A percentile compares a stretch with the other conserved stretches of the same genome.
Conservation (phyloP, 2,888 invertebrate genomes). For the Tinea semifulvella region DNA sequence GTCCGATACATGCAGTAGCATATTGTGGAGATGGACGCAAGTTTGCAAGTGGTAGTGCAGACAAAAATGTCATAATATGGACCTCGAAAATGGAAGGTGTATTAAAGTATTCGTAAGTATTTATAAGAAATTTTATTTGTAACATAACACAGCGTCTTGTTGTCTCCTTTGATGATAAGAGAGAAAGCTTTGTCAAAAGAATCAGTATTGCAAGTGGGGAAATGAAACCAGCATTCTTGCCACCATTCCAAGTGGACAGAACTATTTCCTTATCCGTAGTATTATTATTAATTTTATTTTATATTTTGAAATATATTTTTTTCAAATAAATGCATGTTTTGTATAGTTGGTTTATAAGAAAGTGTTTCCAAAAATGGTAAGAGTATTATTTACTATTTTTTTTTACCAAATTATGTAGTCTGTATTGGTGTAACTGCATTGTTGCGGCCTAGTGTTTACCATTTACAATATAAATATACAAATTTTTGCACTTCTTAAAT, state of each 20-base stretch:
- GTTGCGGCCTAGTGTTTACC: too few species aligned
- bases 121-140: conserved; percentile 1
- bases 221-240: not conserved
- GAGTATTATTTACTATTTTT: not conserved
- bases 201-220: not conserved
- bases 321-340: too few species aligned
- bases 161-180: too few species aligned
- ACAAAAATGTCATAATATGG: conserved; percentile 98
- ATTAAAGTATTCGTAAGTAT: conserved; percentile 91
- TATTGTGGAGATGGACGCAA: conserved; percentile 95
- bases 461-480: too few species aligned
- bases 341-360: not conserved
- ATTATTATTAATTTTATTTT: too few species aligned
- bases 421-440: too few species aligned
- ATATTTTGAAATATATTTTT: too few species aligned
- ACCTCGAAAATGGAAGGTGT: conserved; percentile 94
- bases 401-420: too few species aligned
- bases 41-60: conserved; percentile 97
- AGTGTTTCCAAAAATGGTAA: not conserved
- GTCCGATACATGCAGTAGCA: conserved; percentile 89
- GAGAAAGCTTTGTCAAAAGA: not conserved
- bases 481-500: too few species aligned
- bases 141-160: too few species aligned
- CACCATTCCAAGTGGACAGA: too few species aligned
- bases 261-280: too few species aligned